phyloP scores from a whole-genome alignment of 2,797 vertebrate genomes.

The Gambelia wislizenii region DNA sequence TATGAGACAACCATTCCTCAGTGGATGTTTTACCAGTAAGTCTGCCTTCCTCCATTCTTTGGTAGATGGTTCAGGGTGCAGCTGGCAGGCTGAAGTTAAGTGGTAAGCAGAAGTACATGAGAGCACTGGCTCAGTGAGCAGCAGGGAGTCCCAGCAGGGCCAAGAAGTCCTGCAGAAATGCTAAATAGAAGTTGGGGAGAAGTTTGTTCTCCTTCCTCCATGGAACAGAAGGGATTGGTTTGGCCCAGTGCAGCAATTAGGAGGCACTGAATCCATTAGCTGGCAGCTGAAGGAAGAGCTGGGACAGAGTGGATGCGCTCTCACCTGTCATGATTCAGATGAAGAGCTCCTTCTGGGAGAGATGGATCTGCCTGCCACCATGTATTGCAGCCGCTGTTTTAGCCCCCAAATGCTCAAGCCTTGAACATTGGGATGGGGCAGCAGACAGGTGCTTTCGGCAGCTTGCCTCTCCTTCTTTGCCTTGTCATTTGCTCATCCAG shows the following conservation, averaged over 20 bases:
- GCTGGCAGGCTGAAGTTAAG: not conserved
- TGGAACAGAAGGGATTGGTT: slow-evolving; percentile 13
- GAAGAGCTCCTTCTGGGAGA: slow-evolving; percentile 31
- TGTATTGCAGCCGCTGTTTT: fast-evolving
- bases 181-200: not conserved
- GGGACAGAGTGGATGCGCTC: not conserved
- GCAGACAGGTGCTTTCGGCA: fast-evolving
- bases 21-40: not conserved
- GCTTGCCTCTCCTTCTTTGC: not conserved
- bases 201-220: not conserved
- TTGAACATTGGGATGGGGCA: fast-evolving
- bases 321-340: slow-evolving; percentile 18
- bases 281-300: slow-evolving; percentile 47
- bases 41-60: not conserved
- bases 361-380: not conserved
- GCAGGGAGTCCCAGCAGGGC: not conserved
- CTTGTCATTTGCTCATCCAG: not conserved
- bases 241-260: slow-evolving; percentile 53
- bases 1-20: not conserved
- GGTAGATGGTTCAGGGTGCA: not conserved
- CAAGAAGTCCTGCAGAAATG: fast-evolving
- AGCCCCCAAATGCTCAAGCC: not conserved
- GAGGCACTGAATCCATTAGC: slow-evolving; percentile 47
- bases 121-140: not conserved
- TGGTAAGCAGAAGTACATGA: not conserved